Evolutionary conservation across 2,797 vertebrate species (phyloP), one percentile per base, ranked within the genome.

Genomic region (Eutrigla gurnardus): DNA sequence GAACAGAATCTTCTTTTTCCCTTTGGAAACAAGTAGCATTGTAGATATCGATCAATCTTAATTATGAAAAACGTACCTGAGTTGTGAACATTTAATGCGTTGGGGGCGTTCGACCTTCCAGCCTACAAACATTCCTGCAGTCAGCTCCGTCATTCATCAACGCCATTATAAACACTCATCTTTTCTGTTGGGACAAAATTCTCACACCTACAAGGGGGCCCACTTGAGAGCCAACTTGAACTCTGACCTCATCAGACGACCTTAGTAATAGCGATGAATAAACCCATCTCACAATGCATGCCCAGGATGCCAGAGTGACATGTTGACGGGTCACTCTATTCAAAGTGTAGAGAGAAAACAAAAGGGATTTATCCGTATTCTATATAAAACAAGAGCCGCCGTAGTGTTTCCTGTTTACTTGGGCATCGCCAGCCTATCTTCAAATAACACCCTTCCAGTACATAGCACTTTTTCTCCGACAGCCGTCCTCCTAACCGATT

Each of bases 281-380:
- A 62, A 73, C n/a, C 17, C 40, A 55, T 55, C 67, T 69, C 63
- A 88, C 78, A 88, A 86, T 78, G 87, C 79, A 58, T 77, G 65
- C 82, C 9, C 60, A 17, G 69, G 68, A 91, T 91, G 83, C 90
- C 88, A 82, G 1, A 86, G 86, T 89, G 90, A 87, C 89, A 82
- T 0, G 39, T 64, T 32, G 68, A 78, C 50, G 37, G 55, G 43
- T 76, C 55, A 14, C 62, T 74, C n/a, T 57, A 70, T 65, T 81
- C 75, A 70, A 33, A 55, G 59, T 75, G 53, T 65, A 65, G 43
- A 75, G 18, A 57, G 33, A 72, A 69, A 57, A 62, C 36, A 49
- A 65, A 25, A 46, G 13, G 18, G 46, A 60, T 50, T 47, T 46
- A 37, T 65, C 7, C 39, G 72, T 15, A 64, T 70, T 6, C 42